These are phyloP conservation scores for Bos javanicus DNA, from an alignment of 2,113 vertebrate species.

Conservation along the genomic window DNA sequence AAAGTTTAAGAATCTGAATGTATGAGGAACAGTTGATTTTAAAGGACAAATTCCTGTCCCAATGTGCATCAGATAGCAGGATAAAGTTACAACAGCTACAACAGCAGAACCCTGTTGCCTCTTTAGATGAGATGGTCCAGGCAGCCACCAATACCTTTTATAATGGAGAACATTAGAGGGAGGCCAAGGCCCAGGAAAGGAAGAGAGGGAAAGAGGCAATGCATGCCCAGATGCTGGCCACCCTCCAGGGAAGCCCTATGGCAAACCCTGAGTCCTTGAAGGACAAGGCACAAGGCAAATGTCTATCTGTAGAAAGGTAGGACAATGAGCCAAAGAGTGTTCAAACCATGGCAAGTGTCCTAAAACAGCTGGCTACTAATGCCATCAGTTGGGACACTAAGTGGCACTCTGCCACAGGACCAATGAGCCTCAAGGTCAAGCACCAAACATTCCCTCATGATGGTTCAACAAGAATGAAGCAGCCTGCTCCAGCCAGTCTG, in stretches of 20 bases:
- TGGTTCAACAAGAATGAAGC: background rate
- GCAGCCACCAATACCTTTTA: background rate
- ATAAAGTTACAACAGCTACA: background rate
- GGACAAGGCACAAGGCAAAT: background rate
- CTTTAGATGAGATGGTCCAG: background rate
- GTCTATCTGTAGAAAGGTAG: background rate
- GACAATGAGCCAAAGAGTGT: background rate
- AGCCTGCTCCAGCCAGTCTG: background rate
- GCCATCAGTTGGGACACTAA: background rate
- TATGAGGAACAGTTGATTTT: background rate
- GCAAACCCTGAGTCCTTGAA: background rate
- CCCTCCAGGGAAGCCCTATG: background rate
- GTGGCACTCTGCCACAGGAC: background rate
- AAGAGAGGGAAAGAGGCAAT: background rate
- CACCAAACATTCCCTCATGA: background rate
- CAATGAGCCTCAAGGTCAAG: background rate
- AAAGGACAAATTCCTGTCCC: background rate
- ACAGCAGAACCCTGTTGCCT: background rate
- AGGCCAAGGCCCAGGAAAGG: background rate
- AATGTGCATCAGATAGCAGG: background rate
- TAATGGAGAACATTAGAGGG: background rate
- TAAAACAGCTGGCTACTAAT: background rate
- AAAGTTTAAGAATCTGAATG: background rate
- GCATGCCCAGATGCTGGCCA: accelerated
- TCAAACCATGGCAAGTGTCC: background rate